phyloP scores from a whole-genome alignment of 2,113 vertebrate species.

The Psittacula cyanocephala region DNA sequence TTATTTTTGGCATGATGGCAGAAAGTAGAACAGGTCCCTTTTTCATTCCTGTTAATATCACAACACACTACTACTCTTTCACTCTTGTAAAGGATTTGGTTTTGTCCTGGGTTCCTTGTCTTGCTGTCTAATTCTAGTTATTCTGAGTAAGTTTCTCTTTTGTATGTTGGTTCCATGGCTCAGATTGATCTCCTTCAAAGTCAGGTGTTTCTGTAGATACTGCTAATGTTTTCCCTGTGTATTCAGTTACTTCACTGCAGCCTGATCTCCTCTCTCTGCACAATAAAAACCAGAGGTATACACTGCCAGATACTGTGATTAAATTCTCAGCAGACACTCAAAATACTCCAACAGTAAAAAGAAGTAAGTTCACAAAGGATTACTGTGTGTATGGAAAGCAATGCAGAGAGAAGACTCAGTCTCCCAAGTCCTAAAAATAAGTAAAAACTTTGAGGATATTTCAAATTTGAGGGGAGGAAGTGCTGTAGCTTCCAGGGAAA shows the following conservation, averaged over 20 bases:
- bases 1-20: neutral
- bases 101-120: neutral
- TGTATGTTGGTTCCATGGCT: neutral
- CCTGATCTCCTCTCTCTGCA: neutral
- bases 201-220: neutral
- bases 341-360: conserved; percentile 9
- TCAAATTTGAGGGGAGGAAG: neutral
- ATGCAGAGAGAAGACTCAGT: neutral
- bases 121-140: neutral
- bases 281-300: neutral
- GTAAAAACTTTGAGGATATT: neutral
- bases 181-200: neutral
- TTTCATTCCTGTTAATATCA: neutral
- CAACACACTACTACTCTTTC: neutral
- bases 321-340: neutral
- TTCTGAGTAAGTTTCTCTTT: neutral
- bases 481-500: neutral
- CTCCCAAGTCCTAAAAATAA: conserved; percentile 1
- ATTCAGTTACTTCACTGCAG: neutral
- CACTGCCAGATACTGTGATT: neutral
- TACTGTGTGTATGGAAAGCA: neutral
- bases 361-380: neutral
- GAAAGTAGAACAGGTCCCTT: neutral
- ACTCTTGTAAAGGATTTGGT: neutral
- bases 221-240: neutral